phyloP scores from a whole-genome alignment of 2,113 vertebrate genomes.

The Xiphias gladius region DNA sequence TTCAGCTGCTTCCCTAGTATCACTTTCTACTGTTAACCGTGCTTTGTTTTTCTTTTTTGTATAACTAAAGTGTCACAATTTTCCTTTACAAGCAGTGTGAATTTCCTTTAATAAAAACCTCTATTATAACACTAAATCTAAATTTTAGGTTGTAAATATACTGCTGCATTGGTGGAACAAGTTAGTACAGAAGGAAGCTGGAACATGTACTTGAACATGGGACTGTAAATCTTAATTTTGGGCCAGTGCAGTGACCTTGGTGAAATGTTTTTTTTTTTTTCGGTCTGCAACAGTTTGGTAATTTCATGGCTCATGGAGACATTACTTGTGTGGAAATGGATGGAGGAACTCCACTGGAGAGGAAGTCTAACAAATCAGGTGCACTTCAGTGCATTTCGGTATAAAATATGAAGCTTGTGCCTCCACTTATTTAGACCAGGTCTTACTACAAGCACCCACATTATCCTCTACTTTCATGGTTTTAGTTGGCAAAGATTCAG shows the following conservation, averaged over 20 bases:
- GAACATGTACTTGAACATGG: neutral
- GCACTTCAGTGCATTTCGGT: conserved; percentile 3
- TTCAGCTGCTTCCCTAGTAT: neutral
- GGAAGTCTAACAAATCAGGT: conserved; percentile 10
- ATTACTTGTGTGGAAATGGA: conserved; percentile 16
- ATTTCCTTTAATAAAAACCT: neutral
- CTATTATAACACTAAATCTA: neutral
- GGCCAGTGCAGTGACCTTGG: conserved; percentile 21
- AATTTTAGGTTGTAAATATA: neutral
- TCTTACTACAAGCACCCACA: conserved; percentile 13
- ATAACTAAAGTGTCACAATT: neutral
- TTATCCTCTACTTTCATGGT: conserved; percentile 6
- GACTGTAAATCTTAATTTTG: conserved; percentile 12
- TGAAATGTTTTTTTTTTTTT: neutral
- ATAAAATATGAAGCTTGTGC: conserved; percentile 19
- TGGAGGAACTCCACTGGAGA: neutral
- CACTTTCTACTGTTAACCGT: neutral
- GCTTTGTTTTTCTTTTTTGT: neutral
- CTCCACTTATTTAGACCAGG: conserved; percentile 20
- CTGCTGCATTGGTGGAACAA: neutral
- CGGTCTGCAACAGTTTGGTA: conserved; percentile 27
- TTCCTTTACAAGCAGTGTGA: neutral
- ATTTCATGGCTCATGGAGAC: conserved; percentile 40
- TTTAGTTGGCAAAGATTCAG: neutral
- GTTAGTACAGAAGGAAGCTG: neutral